A percentile compares a stretch with the other conserved stretches of the same genome.
phyloP scores from a whole-genome alignment of 2,113 vertebrate genomes.

The Misgurnus anguillicaudatus region DNA sequence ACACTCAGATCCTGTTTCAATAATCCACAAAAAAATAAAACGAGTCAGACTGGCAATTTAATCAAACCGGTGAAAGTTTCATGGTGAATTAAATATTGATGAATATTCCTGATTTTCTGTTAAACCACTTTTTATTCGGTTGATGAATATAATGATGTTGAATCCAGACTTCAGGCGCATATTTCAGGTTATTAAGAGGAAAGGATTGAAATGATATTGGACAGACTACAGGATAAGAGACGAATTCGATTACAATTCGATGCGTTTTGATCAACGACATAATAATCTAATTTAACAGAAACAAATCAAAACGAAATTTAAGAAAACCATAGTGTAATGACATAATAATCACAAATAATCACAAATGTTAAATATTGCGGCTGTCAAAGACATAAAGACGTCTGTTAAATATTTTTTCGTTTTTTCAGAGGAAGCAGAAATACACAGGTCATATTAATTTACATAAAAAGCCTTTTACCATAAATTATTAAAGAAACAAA shows the following conservation, averaged over 20 bases:
- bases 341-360: neutral
- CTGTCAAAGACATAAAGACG: no score
- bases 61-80: neutral
- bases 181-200: neutral
- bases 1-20: neutral
- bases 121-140: neutral
- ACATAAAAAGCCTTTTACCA: no score
- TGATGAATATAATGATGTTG: neutral
- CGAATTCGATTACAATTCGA: neutral
- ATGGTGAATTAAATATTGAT: neutral
- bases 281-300: neutral
- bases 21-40: neutral
- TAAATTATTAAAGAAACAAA: no score
- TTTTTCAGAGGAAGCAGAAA: no score
- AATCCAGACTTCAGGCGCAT: neutral
- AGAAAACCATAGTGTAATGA: neutral
- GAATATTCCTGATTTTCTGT: neutral
- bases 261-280: neutral
- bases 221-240: neutral
- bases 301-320: neutral
- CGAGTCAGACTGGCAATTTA: neutral
- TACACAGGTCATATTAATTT: no score
- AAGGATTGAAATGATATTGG: neutral
- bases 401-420: no score
- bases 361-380: neutral